Evolutionary conservation across 2,888 invertebrate species (phyloP).

Genomic region (Eurois occulta): DNA sequence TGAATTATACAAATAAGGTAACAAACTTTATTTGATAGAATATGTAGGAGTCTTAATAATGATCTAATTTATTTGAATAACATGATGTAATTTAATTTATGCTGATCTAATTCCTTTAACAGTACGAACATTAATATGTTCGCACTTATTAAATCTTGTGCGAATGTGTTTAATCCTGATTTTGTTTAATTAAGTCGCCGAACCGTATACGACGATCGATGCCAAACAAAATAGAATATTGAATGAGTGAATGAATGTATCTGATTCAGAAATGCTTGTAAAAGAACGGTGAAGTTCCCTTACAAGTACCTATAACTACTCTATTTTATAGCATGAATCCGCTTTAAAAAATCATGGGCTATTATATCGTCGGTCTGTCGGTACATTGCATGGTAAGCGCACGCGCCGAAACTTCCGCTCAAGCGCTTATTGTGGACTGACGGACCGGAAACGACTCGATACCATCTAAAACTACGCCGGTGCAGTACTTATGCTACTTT

Average conservation of each 20-base stretch:
- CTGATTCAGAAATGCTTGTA: not conserved
- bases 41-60: constrained; percentile 18
- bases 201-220: constrained; percentile 15
- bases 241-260: not conserved
- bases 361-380: constrained; percentile 57
- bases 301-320: constrained; percentile 36
- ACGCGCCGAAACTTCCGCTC: constrained; percentile 85
- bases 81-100: constrained; percentile 35
- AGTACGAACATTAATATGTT: constrained; percentile 27
- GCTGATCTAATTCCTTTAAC: constrained; percentile 20
- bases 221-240: constrained; percentile 12
- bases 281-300: constrained; percentile 38
- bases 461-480: constrained; percentile 75
- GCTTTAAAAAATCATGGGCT: constrained; percentile 68
- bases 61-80: constrained; percentile 30
- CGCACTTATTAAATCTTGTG: constrained; percentile 44
- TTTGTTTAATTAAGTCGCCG: constrained; percentile 29
- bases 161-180: constrained; percentile 20
- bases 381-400: constrained; percentile 79
- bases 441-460: constrained; percentile 82
- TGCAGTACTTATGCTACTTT: constrained; percentile 66
- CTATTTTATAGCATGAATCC: constrained; percentile 57
- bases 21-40: not conserved
- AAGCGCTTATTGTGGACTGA: constrained; percentile 75
- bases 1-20: constrained; percentile 3